Evolutionary conservation across 92 coral and sea anemone genomes (phyloP).

Genomic region (Bergia puertoricense): DNA sequence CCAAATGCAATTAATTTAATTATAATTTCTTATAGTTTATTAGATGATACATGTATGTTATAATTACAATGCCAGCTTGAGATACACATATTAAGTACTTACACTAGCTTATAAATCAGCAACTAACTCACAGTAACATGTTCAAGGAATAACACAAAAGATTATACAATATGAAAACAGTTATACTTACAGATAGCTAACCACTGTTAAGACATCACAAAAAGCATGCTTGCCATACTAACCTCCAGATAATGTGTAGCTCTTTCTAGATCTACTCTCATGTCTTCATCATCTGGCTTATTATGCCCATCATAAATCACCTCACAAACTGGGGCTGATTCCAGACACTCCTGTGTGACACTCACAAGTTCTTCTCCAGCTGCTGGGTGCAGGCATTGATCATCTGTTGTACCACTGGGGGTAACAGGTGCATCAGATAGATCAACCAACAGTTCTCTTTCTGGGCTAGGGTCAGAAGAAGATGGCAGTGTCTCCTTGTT

Average conservation of each 20-base stretch:
- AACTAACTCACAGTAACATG: too few species aligned
- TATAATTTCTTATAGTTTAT: too few species aligned
- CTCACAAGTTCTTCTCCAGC: not conserved
- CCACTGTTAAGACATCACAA: slow-evolving; percentile 36
- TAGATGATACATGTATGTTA: too few species aligned
- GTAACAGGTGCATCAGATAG: not conserved
- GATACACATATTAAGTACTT: too few species aligned
- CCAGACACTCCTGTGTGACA: not conserved
- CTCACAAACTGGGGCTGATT: not conserved
- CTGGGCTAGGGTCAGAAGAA: not conserved
- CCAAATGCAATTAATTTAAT: too few species aligned
- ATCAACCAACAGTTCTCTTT: not conserved
- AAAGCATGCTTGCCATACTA: slow-evolving; percentile 37
- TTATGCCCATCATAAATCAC: not conserved
- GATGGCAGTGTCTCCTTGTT: not conserved
- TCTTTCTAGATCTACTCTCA: not conserved
- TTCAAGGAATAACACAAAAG: too few species aligned
- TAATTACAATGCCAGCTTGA: too few species aligned
- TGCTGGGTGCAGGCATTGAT: not conserved
- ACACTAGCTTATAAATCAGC: too few species aligned
- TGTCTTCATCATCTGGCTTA: not conserved
- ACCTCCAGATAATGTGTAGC: not conserved
- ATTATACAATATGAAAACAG: too few species aligned
- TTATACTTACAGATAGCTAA: not conserved
- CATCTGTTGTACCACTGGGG: not conserved